Evolutionary conservation across 2,888 invertebrate species (phyloP), one percentile per base, ranked within the genome.

Genomic region (Drosophila percnosoma): DNA sequence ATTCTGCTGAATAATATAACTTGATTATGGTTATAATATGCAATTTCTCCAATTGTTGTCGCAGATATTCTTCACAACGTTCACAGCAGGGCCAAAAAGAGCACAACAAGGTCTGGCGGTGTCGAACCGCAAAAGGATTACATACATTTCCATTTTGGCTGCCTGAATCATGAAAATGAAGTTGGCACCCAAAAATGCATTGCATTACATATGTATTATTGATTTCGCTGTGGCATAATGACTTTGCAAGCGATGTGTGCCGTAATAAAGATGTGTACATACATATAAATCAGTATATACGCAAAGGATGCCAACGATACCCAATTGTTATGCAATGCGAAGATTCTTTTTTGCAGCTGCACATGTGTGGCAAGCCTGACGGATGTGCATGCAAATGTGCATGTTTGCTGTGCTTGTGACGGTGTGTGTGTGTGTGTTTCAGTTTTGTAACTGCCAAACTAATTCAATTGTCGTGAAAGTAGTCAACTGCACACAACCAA

Each of bases 401-500:
- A 52, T 61, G 61, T 55, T 31, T 45, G 40, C 24, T 80, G 80
- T 71, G 71, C 64, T 58, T 55, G 58, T 57, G n/a, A 52, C 21
- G n/a, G 51, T 63, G 33, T 62, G 33, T 63, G 11, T 60, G n/a
- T 57, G 60, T 73, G 54, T 62, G 62, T 62, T 57, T 59, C 55
- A 68, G 66, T 73, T 74, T 70, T 72, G 76, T 59, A 78, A 80
- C 89, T 84, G 82, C 82, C 85, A 82, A 90, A 89, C 87, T 85
- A 89, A 90, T 89, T 89, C 89, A 83, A 89, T 90, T 89, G 85
- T 89, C 83, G 78, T 83, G 83, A 74, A 77, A 83, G 75, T 65
- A 66, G 74, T 72, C 73, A 77, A 64, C 72, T 61, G 61, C 68
- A 74, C 57, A 67, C 40, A 69, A 52, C 52, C 34, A 55, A 62